A percentile compares a stretch with the other conserved stretches of the same genome.
Conservation (phyloP, 2,113 vertebrate species). For the Ophthalmotilapia sp. region DNA sequence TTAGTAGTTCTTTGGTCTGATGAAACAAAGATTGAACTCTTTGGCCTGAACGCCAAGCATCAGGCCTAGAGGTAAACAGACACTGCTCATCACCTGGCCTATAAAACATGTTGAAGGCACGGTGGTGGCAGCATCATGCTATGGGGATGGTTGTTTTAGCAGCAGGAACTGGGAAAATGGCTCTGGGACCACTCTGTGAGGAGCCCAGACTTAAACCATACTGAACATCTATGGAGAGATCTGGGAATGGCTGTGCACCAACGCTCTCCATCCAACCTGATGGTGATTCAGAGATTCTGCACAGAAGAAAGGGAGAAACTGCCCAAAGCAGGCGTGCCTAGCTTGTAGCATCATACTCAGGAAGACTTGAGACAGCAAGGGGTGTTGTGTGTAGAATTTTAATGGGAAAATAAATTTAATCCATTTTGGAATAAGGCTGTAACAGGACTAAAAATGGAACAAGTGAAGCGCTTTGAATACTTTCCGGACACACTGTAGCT, state of each 20-base stretch:
- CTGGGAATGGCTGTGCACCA: not conserved
- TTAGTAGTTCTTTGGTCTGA: not conserved
- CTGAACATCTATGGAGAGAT: not conserved
- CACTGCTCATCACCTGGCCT: not conserved
- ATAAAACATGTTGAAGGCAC: not conserved
- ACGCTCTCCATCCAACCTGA: not conserved
- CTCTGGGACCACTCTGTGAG: not conserved
- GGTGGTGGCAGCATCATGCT: not conserved
- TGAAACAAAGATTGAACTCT: not conserved
- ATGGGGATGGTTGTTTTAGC: not conserved
- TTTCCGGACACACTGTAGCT: not conserved
- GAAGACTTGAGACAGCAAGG: not conserved
- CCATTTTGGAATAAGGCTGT: not conserved
- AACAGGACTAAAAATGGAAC: not conserved
- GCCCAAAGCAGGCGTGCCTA: not conserved
- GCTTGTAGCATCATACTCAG: not conserved
- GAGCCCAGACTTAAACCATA: not conserved
- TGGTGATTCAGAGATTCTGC: not conserved
- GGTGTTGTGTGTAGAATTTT: not conserved
- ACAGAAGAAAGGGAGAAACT: not conserved
- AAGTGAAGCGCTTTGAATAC: not conserved
- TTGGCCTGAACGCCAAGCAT: not conserved
- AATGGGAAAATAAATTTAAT: not conserved
- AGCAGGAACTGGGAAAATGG: not conserved
- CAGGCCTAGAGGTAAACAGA: not conserved